Evolutionary conservation across 1,140 invertebrate genomes (phyloP).

Genomic region (Papilio glaucus): DNA sequence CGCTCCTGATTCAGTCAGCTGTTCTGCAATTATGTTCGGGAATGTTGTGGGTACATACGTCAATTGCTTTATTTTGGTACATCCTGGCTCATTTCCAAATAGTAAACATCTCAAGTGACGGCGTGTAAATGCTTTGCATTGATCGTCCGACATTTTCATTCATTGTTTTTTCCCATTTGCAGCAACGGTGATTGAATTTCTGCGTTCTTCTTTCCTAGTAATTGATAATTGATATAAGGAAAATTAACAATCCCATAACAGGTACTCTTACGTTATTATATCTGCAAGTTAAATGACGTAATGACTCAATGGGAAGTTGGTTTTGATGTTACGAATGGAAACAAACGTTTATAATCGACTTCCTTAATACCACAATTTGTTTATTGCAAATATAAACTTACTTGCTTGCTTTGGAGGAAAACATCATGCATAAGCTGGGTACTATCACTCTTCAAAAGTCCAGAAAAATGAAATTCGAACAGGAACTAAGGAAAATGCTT

Average conservation of each 20-base stretch:
- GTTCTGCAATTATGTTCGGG: neutral
- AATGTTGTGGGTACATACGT: slow-evolving; percentile 5
- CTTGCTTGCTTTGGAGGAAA: neutral
- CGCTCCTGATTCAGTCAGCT: slow-evolving; percentile 8
- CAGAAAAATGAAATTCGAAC: no score
- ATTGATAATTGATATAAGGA: neutral
- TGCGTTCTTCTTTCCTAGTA: neutral
- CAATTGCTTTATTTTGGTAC: slow-evolving; percentile 10
- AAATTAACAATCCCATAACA: neutral
- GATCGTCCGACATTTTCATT: slow-evolving; percentile 11
- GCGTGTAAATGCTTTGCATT: neutral
- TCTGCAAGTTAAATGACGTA: neutral
- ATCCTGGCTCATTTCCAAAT: slow-evolving; percentile 27
- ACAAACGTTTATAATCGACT: neutral
- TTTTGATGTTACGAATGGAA: neutral
- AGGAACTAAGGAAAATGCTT: no score
- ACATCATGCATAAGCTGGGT: no score
- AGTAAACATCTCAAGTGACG: slow-evolving; percentile 19
- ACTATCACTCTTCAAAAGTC: no score
- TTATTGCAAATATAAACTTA: slow-evolving; percentile 7
- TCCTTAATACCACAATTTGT: neutral
- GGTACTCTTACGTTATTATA: neutral
- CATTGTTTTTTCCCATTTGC: slow-evolving; percentile 1
- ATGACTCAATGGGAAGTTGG: slow-evolving; percentile 10
- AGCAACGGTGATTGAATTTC: neutral